Evolutionary conservation across 2,113 vertebrate genomes (phyloP).

Genomic region (Datnioides undecimradiatus): DNA sequence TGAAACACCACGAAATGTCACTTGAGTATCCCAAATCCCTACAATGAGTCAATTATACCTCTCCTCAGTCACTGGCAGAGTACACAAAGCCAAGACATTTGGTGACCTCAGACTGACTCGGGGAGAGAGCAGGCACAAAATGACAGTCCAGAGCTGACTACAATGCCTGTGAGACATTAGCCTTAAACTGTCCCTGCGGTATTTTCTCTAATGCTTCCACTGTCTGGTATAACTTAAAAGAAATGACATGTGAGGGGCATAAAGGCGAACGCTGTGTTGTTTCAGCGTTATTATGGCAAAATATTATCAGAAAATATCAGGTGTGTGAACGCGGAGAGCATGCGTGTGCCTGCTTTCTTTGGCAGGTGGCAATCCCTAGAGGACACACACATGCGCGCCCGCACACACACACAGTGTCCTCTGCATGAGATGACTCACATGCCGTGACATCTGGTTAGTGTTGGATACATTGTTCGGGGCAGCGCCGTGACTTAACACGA

Average conservation of each 20-base stretch:
- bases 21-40: constrained; percentile 56
- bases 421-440: constrained; percentile 73
- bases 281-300: constrained; percentile 20
- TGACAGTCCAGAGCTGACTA: constrained; percentile 45
- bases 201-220: constrained; percentile 46
- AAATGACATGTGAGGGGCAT: constrained; percentile 11
- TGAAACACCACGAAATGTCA: constrained; percentile 62
- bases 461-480: constrained; percentile 70
- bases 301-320: constrained; percentile 41
- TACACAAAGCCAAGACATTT: constrained; percentile 51
- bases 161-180: constrained; percentile 65
- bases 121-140: constrained; percentile 52
- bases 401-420: constrained; percentile 24
- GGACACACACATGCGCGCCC: constrained; percentile 8
- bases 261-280: background rate
- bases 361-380: constrained; percentile 60
- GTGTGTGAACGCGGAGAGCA: constrained; percentile 4
- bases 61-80: constrained; percentile 62
- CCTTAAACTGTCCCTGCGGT: constrained; percentile 46
- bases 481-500: constrained; percentile 54
- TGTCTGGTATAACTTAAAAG: constrained; percentile 4
- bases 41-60: constrained; percentile 69
- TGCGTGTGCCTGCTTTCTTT: constrained; percentile 42
- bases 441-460: constrained; percentile 76
- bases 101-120: constrained; percentile 59